A percentile compares a stretch with the other conserved stretches of the same genome.
Evolutionary conservation across 2,797 vertebrate genomes (phyloP).

Genomic region (Sebastes taczanowskii): DNA sequence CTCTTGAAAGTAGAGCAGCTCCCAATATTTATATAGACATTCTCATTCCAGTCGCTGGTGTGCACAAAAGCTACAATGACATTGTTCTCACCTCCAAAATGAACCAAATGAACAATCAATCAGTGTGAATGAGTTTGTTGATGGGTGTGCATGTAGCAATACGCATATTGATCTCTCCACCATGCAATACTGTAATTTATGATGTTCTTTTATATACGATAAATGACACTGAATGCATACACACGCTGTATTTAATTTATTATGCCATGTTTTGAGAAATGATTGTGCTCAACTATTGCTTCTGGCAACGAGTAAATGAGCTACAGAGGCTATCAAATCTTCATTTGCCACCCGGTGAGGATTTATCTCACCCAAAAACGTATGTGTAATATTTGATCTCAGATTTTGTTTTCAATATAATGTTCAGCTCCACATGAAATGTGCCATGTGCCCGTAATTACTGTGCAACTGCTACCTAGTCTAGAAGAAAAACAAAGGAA

Average conservation of each 20-base stretch:
- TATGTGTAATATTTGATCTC: slow-evolving; percentile 39
- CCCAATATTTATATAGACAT: background rate
- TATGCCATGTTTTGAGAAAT: background rate
- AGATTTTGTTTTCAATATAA: slow-evolving; percentile 53
- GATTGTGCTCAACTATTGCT: background rate
- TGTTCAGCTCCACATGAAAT: slow-evolving; percentile 41
- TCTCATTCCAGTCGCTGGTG: background rate
- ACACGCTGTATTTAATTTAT: background rate
- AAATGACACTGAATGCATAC: background rate
- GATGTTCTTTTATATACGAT: background rate
- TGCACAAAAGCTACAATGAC: background rate
- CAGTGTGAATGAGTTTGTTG: background rate
- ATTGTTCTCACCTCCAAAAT: background rate
- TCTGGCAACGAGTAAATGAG: slow-evolving; percentile 20
- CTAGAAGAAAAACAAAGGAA: slow-evolving; percentile 21
- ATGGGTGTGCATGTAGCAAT: background rate
- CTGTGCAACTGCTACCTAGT: slow-evolving; percentile 25
- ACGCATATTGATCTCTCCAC: background rate
- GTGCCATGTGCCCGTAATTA: slow-evolving; percentile 54
- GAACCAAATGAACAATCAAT: background rate
- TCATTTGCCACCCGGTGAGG: slow-evolving; percentile 21
- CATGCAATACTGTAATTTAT: background rate
- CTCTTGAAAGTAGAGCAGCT: background rate
- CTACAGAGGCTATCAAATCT: slow-evolving; percentile 6
- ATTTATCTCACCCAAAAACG: slow-evolving; percentile 7